These are phyloP conservation scores for Trichonephila clavata DNA, from an alignment of 1,140 invertebrate species.

Conservation along the genomic window DNA sequence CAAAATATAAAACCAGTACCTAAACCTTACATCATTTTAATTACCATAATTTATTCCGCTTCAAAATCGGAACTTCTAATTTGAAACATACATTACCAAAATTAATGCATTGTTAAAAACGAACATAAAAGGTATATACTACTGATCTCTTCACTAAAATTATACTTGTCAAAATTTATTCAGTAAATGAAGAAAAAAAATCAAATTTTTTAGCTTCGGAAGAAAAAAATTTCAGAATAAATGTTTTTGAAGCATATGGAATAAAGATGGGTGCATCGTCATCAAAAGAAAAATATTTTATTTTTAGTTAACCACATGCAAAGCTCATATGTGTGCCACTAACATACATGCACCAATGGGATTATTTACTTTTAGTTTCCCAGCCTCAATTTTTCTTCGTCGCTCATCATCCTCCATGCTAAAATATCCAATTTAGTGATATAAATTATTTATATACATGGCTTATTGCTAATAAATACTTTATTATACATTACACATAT, in stretches of 20 bases:
- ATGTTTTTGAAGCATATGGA: neutral
- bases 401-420: slow-evolving; percentile 62
- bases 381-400: slow-evolving; percentile 57
- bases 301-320: slow-evolving; percentile 30
- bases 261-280: neutral
- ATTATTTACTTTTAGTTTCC: slow-evolving; percentile 38
- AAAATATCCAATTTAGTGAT: neutral
- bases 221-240: neutral
- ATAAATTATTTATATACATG: neutral
- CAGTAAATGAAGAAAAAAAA: neutral
- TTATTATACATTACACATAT: neutral
- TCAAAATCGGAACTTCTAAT: too few relatives aligned
- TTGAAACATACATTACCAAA: too few relatives aligned
- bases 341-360: neutral
- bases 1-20: too few relatives aligned
- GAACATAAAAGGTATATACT: too few relatives aligned
- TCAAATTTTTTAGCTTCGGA: neutral
- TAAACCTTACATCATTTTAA: too few relatives aligned
- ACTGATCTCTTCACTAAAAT: too few relatives aligned
- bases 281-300: neutral
- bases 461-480: neutral
- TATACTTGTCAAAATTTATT: neutral
- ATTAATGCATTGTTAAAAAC: too few relatives aligned
- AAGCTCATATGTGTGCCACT: neutral
- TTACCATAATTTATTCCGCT: too few relatives aligned